Evolutionary conservation across 2,113 vertebrate genomes (phyloP), one percentile per base, ranked within the genome.

Genomic region (Carlito syrichta): DNA sequence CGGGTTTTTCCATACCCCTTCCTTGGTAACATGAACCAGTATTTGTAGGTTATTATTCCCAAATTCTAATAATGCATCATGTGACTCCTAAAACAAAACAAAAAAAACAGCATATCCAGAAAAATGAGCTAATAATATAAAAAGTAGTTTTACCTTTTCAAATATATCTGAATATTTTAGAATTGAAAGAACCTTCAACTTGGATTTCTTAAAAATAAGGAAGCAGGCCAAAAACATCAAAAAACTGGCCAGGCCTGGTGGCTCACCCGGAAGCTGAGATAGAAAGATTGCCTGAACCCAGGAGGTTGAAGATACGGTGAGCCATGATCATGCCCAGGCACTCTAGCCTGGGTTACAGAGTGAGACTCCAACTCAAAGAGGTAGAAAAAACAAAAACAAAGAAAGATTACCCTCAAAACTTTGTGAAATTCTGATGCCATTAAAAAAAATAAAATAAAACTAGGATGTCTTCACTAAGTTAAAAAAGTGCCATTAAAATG

Each of bases 41-140:
- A 99, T 98, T 96, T 99, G 99, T 63, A 99, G 98, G 97, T 99
- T 99, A 97, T 99, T 99, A 98, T 99, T 99, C 43, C 99, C 99
- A 98, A 99, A 99, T 98, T 99, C 99, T 98, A 99, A 92, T 97
- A 99, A 99, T 91, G 98, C 99, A 98, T 99, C 99, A 98, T 99
- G 99, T 78, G 99, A 99, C 86, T 99, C 98, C 99, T 99, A 95
- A 25, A 96, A 96, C 25, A 78, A 89, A n/a, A n/a, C n/a, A n/a
- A n/a, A n/a, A n/a, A n/a, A 91, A 96, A 79, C 13, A 85, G 50
- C 45, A 95, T 14, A 90, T 77, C 54, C 81, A 94, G 25, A 95
- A 97, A 96, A 85, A 58, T 10, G 95, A 82, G 60, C 32, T 68
- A 78, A 43, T 58, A 54, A 96, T 66, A 83, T 14, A 40, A 71